Evolutionary conservation across 1,140 invertebrate genomes (phyloP), one percentile per base, ranked within the genome.

Genomic region (Hycleus cichorii): DNA sequence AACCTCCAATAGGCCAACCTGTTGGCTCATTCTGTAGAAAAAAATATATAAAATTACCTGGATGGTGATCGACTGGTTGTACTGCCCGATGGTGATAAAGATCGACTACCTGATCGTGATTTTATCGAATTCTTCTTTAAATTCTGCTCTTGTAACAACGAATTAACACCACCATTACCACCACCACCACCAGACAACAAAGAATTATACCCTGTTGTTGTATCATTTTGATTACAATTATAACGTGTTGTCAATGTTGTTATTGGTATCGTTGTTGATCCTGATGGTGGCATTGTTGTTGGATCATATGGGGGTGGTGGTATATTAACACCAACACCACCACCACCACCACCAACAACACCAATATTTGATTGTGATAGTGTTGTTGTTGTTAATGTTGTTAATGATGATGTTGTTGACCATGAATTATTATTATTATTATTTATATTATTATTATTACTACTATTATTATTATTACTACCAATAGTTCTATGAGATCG

Each of bases 61-160:
- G 78, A 75, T 74, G 83, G 75, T 50, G 77, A 78, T 60, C 78
- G 72, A 64, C 75, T 78, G 53, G 76, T 78, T 47, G 76, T 75
- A 64, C 71, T 68, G 58, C 73, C 69, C 53, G 71, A 68, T 32
- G 77, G 69, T 55, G 78, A 78, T 51, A 75, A 71, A 56, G 74
- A 71, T 56, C 75, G 65, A 12, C 72, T 74, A 49, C 72, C 67
- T 58, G 74, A 80, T 66, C 77, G 73, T 27, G 78, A 80, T 70
- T 79, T 79, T 45, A 74, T 72, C 50, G 32, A 32, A 32, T 77
- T 75, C 72, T 77, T 75, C 65, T 66, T 68, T 56, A 66, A 63
- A 63, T 57, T 68, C 54, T 62, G 57, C 32, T 68, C 66, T 49
- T 32, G n/a, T 12, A 9, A 18, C 18, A 18, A 18, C 18, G 18